Conservation (phyloP, 2,888 invertebrate species). For the Electrophaes corylata region DNA sequence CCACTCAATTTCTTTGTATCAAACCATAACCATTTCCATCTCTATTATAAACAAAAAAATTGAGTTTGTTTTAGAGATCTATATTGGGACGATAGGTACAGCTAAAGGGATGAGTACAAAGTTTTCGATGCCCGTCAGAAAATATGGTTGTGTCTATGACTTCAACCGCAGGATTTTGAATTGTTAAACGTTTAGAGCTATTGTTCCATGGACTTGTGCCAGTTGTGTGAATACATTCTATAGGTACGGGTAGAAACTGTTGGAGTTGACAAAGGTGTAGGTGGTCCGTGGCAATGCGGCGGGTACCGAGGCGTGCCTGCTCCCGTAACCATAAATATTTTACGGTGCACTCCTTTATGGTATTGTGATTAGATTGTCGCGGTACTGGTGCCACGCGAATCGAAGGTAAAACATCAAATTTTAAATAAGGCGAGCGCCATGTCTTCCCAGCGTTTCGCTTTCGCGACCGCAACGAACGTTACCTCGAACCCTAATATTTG, state of each 20-base stretch:
- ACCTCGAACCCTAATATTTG: conserved; percentile 42
- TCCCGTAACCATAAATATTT: conserved; percentile 73
- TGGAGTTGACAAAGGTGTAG: conserved; percentile 48
- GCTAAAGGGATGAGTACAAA: not conserved
- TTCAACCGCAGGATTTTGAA: conserved; percentile 9
- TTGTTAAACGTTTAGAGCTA: conserved; percentile 18
- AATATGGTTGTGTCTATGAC: not conserved
- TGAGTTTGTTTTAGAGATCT: not conserved
- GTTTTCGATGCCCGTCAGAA: not conserved
- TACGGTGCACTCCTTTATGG: conserved; percentile 74
- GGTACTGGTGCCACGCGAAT: conserved; percentile 60
- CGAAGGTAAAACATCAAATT: conserved; percentile 65
- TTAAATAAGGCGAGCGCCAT: conserved; percentile 60
- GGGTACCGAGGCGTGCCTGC: conserved; percentile 69
- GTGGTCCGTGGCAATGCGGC: conserved; percentile 53
- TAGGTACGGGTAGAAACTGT: conserved; percentile 30
- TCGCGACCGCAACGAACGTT: conserved; percentile 38
- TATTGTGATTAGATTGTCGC: conserved; percentile 75
- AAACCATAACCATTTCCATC: conserved; percentile 39
- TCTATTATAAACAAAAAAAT: too few species aligned
- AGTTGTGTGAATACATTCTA: conserved; percentile 8
- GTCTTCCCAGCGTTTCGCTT: conserved; percentile 48
- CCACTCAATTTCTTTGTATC: conserved; percentile 61
- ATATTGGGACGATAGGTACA: not conserved
- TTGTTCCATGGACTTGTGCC: conserved; percentile 24